Evolutionary conservation across 1,140 invertebrate genomes (phyloP), one percentile per base, ranked within the genome.

Genomic region (Lucilia sericata): DNA sequence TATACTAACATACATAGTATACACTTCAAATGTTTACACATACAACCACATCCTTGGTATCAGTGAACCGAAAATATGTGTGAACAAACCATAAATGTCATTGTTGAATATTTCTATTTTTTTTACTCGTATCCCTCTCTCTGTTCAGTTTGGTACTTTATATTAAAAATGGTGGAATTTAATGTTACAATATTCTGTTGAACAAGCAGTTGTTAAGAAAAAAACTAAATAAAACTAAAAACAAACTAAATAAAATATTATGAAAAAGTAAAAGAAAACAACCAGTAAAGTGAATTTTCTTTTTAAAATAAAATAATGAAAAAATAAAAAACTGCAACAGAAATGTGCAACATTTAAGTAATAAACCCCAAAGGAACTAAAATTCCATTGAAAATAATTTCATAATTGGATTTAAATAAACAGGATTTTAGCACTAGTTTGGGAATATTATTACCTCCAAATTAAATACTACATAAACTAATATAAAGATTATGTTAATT

Each of bases 71-170:
- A 70, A 70, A 70, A 70, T 70, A 70, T 70, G 65, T 70, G 65
- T 70, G 65, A 70, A 70, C 21, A 70, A 70, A 70, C 65, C 65
- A 70, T 70, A 70, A 70, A 70, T 70, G 65, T 70, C 65, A 25
- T 70, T 70, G n/a, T 7, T 21, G 65, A 10, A 70, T 25, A 12
- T 70, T 70, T 10, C 14, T 12, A 14, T 55, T 55, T 17, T 51
- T 17, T 55, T 5, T 55, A 5, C 51, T 55, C 12, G 13, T 70
- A 21, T 21, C n/a, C n/a, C 65, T 19, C 9, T 19, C 9, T 70
- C 21, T 21, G 0, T 42, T 70, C 17, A 65, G 7, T 21, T 70
- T 12, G 5, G 65, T 25, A 21, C n/a, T 70, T n/a, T 25, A 70
- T 21, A 70, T 70, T 21, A 25, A 70, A 70, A 70, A 70, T 21